Evolutionary conservation across 2,888 invertebrate species (phyloP).

Genomic region (Exocentrus adspersus): DNA sequence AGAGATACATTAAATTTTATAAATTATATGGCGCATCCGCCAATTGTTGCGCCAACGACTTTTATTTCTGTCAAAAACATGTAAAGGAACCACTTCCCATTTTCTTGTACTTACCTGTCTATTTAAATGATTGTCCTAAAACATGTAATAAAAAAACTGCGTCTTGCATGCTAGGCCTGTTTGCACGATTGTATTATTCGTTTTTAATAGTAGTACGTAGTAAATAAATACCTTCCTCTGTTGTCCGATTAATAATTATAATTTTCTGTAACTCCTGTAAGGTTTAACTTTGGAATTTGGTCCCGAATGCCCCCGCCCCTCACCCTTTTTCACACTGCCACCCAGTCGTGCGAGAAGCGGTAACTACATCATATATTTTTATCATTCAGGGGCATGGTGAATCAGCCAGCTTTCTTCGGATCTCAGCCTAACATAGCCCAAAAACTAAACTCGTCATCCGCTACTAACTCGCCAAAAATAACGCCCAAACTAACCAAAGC

Average conservation of each 20-base stretch:
- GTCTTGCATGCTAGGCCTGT: too few relatives aligned
- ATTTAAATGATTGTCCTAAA: too few relatives aligned
- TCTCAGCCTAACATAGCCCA: slow-evolving; percentile 63
- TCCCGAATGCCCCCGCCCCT: background rate
- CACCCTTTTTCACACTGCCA: background rate
- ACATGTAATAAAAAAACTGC: too few relatives aligned
- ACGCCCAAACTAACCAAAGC: slow-evolving; percentile 63
- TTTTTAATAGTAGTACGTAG: too few relatives aligned
- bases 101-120: too few relatives aligned
- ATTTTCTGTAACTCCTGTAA: background rate
- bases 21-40: too few relatives aligned
- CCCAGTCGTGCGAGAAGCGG: background rate
- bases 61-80: too few relatives aligned
- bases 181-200: too few relatives aligned
- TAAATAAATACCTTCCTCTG: too few relatives aligned
- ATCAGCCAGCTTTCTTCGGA: slow-evolving; percentile 60
- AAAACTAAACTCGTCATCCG: slow-evolving; percentile 57
- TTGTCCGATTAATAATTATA: background rate
- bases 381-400: slow-evolving; percentile 58
- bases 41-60: too few relatives aligned
- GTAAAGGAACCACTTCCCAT: too few relatives aligned
- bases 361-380: slow-evolving; percentile 43
- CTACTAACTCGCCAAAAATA: slow-evolving; percentile 60
- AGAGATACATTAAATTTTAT: too few relatives aligned
- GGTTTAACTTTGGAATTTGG: background rate